phyloP scores from a whole-genome alignment of 2,797 vertebrate genomes.

The Eulemur coronatus region DNA sequence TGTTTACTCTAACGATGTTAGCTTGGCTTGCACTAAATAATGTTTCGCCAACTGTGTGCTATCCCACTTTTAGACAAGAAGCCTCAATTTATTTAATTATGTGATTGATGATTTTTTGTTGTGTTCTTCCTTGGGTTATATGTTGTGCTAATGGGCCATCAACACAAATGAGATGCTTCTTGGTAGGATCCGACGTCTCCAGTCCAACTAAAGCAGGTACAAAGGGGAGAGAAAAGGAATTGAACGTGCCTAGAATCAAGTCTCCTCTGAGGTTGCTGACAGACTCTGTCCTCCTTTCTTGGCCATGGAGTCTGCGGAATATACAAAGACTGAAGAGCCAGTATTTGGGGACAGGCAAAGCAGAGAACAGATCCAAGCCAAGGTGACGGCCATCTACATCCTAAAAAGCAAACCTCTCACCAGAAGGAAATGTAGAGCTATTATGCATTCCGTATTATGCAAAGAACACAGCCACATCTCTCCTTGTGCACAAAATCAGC shows the following conservation, averaged over 20 bases:
- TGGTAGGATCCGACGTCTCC: slow-evolving; percentile 30
- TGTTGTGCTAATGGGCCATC: slow-evolving; percentile 67
- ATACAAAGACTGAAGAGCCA: slow-evolving; percentile 38
- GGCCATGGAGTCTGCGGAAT: background rate
- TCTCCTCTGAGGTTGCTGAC: background rate
- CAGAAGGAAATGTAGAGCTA: background rate
- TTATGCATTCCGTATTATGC: background rate
- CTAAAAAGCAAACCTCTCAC: background rate
- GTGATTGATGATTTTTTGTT: slow-evolving; percentile 71
- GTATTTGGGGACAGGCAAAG: background rate
- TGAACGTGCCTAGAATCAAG: slow-evolving; percentile 51
- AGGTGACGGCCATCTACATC: background rate
- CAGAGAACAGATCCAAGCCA: slow-evolving; percentile 1
- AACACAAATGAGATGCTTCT: slow-evolving; percentile 70
- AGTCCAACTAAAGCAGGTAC: slow-evolving; percentile 47
- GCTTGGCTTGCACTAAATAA: slow-evolving; percentile 78
- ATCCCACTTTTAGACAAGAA: slow-evolving; percentile 75
- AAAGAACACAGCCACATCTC: background rate
- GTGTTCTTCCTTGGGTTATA: slow-evolving; percentile 30
- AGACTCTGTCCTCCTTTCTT: background rate
- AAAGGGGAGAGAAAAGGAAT: background rate
- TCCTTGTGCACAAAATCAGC: background rate
- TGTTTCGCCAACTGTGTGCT: slow-evolving; percentile 50
- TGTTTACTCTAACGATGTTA: slow-evolving; percentile 77
- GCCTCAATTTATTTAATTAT: slow-evolving; percentile 77